A percentile compares a stretch with the other conserved stretches of the same genome.
Conservation (phyloP, 1,140 invertebrate species). For the Bombyx mandarina region DNA sequence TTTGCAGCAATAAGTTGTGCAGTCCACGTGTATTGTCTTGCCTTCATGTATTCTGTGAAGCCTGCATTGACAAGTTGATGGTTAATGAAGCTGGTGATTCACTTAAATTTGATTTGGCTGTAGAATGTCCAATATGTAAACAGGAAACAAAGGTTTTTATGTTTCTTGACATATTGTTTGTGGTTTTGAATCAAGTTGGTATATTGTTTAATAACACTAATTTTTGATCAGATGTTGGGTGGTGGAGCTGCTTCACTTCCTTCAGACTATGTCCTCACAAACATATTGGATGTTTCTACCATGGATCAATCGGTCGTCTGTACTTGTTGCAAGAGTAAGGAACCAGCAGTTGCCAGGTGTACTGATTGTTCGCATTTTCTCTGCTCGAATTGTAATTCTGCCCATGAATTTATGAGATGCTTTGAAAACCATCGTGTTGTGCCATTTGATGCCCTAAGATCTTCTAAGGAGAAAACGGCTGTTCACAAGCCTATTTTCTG, state of each 20-base stretch:
- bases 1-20: constrained; percentile 79
- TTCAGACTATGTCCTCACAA: constrained; percentile 87
- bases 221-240: constrained; percentile 69
- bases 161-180: constrained; percentile 1
- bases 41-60: constrained; percentile 93
- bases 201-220: constrained; percentile 6
- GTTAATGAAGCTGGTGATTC: constrained; percentile 78
- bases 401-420: constrained; percentile 94
- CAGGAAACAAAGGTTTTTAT: constrained; percentile 82
- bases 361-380: constrained; percentile 94
- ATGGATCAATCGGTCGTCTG: constrained; percentile 85
- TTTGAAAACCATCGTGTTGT: constrained; percentile 94
- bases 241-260: constrained; percentile 83
- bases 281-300: constrained; percentile 87
- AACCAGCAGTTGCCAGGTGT: constrained; percentile 91
- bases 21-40: constrained; percentile 90
- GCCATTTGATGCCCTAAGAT: constrained; percentile 87
- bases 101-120: constrained; percentile 70
- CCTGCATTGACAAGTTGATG: constrained; percentile 86
- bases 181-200: constrained; percentile 4
- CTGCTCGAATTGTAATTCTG: constrained; percentile 93
- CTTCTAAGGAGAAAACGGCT: constrained; percentile 79
- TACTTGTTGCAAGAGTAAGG: constrained; percentile 91
- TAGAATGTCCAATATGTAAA: constrained; percentile 85
- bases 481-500: constrained; percentile 90